Evolutionary conservation across 2,113 vertebrate genomes (phyloP).

Genomic region (Melospiza georgiana): DNA sequence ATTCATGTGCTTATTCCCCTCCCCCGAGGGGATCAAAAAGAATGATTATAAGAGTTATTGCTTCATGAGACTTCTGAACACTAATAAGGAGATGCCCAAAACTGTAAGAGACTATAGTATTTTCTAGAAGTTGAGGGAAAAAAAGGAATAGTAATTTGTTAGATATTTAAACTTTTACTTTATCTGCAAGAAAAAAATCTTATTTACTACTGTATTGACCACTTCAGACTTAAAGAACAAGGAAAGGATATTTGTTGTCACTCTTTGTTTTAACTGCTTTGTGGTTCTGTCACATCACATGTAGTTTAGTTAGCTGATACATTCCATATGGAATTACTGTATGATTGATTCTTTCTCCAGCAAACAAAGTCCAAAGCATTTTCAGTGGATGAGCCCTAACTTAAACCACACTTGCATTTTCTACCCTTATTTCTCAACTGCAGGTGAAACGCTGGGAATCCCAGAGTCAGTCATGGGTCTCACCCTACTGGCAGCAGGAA

Average conservation of each 20-base stretch:
- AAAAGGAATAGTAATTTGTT: not conserved
- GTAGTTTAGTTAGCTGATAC: slow-evolving; percentile 46
- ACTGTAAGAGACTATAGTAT: not conserved
- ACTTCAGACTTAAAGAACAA: not conserved
- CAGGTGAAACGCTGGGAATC: slow-evolving; percentile 91
- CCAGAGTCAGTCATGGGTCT: slow-evolving; percentile 98
- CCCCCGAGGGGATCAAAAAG: not conserved
- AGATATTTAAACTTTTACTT: not conserved
- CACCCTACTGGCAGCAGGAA: slow-evolving; percentile 93
- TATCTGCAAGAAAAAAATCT: not conserved
- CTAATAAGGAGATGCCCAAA: slow-evolving; percentile 22
- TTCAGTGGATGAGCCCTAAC: not conserved
- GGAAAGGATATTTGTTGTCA: not conserved
- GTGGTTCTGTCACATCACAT: not conserved
- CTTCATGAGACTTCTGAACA: slow-evolving; percentile 41
- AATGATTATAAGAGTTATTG: not conserved
- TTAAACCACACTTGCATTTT: not conserved
- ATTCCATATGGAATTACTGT: slow-evolving; percentile 19
- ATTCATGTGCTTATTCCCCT: not conserved
- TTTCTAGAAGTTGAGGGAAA: not conserved
- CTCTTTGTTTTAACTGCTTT: not conserved
- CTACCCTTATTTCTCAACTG: not conserved
- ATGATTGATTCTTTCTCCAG: not conserved
- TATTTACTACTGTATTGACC: not conserved
- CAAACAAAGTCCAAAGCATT: not conserved